Conservation (phyloP, 2,888 invertebrate genomes). For the Sinopyrophorus schimmeli region DNA sequence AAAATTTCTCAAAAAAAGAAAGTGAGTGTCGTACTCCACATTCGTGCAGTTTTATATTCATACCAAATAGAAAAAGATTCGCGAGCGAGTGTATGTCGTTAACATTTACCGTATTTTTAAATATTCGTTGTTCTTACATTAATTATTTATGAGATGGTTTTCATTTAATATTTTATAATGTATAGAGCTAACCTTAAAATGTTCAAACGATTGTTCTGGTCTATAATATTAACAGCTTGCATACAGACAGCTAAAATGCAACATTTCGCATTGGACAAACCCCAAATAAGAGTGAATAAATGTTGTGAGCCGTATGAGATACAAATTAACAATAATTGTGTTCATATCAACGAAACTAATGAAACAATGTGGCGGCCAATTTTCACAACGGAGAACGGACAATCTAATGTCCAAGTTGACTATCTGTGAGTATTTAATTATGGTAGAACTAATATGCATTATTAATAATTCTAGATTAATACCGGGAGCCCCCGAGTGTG, state of each 20-base stretch:
- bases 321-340: slow-evolving; percentile 69
- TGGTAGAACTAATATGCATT: not conserved
- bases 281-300: slow-evolving; percentile 65
- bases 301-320: slow-evolving; percentile 77
- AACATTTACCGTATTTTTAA: too few species aligned
- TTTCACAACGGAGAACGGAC: slow-evolving; percentile 67
- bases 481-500: slow-evolving; percentile 71
- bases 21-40: too few species aligned
- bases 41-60: too few species aligned
- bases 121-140: too few species aligned
- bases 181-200: slow-evolving; percentile 23
- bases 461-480: slow-evolving; percentile 56
- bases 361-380: slow-evolving; percentile 64
- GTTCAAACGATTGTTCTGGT: slow-evolving; percentile 6
- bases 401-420: slow-evolving; percentile 59
- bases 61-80: too few species aligned
- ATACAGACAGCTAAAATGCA: too few species aligned
- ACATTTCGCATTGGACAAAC: slow-evolving; percentile 10
- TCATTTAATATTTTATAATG: too few species aligned
- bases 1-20: too few species aligned
- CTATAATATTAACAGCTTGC: slow-evolving; percentile 6
- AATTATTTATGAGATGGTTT: too few species aligned
- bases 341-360: slow-evolving; percentile 63
- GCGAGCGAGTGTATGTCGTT: too few species aligned
- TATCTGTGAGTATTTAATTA: slow-evolving; percentile 48